These are phyloP conservation scores for Eurytoma adleriae DNA, from an alignment of 2,888 invertebrate species.

Conservation along the genomic window DNA sequence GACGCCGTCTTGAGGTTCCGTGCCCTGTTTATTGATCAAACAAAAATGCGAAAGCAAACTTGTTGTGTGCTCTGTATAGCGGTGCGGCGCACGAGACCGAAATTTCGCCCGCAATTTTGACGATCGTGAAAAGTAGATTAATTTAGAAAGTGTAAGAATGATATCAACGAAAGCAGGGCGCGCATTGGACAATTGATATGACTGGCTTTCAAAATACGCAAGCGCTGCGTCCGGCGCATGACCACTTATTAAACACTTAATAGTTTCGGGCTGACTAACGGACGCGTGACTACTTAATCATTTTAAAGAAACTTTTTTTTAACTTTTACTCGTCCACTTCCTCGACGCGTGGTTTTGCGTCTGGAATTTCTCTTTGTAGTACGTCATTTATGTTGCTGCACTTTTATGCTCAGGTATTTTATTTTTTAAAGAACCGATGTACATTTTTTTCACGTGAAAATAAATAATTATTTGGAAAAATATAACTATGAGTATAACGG, in stretches of 20 bases:
- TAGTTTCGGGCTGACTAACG: neutral
- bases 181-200: neutral
- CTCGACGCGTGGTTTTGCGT: neutral
- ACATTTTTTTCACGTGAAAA: neutral
- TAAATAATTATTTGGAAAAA: neutral
- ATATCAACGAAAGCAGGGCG: neutral
- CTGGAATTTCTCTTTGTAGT: neutral
- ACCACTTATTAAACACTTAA: neutral
- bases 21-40: constrained; percentile 23
- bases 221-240: neutral
- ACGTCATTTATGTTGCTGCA: neutral
- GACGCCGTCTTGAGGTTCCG: neutral
- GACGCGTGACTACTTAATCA: neutral
- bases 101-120: neutral
- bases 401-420: neutral
- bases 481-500: neutral
- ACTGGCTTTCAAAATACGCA: neutral
- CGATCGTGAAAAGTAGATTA: neutral
- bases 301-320: neutral
- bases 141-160: constrained; percentile 18
- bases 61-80: no score
- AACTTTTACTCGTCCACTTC: neutral
- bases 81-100: no score
- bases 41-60: neutral
- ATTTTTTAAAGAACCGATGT: neutral